These are phyloP conservation scores for Tribolium freemani DNA, from an alignment of 2,888 invertebrate species.

Conservation along the genomic window DNA sequence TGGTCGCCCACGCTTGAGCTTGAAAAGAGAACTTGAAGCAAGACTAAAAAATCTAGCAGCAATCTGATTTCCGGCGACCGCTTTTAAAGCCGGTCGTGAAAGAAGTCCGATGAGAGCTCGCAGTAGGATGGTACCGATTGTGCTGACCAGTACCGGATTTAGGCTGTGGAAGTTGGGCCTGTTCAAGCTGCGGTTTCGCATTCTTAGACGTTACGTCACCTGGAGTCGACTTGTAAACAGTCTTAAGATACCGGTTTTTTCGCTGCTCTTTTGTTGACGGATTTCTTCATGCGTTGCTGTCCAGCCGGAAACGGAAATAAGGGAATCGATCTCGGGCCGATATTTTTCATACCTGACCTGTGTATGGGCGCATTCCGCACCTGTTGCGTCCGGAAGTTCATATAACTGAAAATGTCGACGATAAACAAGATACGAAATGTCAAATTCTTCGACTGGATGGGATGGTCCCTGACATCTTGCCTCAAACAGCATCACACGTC, in stretches of 20 bases:
- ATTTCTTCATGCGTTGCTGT: slow-evolving; percentile 11
- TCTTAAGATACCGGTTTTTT: slow-evolving; percentile 28
- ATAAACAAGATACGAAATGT: neutral
- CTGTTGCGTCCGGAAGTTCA: slow-evolving; percentile 53
- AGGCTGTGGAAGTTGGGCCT: slow-evolving; percentile 30
- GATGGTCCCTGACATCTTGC: neutral
- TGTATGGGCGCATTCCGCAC: slow-evolving; percentile 48
- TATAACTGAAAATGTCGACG: slow-evolving; percentile 51
- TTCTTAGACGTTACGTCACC: slow-evolving; percentile 36
- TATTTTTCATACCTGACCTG: slow-evolving; percentile 43
- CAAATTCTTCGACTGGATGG: neutral
- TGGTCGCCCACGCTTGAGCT: slow-evolving; percentile 46
- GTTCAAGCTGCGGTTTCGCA: slow-evolving; percentile 36
- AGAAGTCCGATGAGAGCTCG: slow-evolving; percentile 41
- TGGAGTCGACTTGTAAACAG: slow-evolving; percentile 7
- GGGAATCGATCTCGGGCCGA: slow-evolving; percentile 5
- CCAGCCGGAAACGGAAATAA: slow-evolving; percentile 7
- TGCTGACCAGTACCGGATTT: slow-evolving; percentile 41
- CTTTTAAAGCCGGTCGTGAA: slow-evolving; percentile 46
- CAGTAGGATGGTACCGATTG: slow-evolving; percentile 39
- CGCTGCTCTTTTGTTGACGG: slow-evolving; percentile 9
- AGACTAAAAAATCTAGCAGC: slow-evolving; percentile 54
- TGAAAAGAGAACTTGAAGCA: slow-evolving; percentile 32
- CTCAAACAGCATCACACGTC: neutral
- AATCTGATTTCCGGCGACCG: slow-evolving; percentile 56